These are phyloP conservation scores for Phengaris arion DNA, from an alignment of 2,888 invertebrate genomes.

Conservation along the genomic window DNA sequence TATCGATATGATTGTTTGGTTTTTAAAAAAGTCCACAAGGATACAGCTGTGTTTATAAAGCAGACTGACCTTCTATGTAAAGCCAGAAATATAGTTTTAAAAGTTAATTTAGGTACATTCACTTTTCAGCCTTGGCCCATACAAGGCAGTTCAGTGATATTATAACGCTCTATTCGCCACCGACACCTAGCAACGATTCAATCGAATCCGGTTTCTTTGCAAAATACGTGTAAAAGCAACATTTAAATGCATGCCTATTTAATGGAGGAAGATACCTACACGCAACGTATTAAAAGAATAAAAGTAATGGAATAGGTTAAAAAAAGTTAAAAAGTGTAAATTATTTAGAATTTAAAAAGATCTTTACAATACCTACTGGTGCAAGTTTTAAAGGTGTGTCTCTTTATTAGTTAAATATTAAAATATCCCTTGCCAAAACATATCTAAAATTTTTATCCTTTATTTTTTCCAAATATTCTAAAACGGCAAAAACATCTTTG, in stretches of 20 bases:
- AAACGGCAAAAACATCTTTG: constrained; percentile 16
- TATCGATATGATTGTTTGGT: too few species aligned
- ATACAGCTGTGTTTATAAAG: neutral
- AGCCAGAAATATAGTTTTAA: constrained; percentile 6
- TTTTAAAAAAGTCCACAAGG: neutral
- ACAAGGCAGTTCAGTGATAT: constrained; percentile 75
- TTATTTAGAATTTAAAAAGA: too few species aligned
- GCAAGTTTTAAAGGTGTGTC: neutral
- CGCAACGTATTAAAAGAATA: neutral
- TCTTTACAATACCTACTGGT: neutral
- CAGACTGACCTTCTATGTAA: neutral
- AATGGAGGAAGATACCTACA: neutral
- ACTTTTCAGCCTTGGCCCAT: constrained; percentile 72
- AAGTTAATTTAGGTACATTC: constrained; percentile 59
- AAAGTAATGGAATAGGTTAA: neutral
- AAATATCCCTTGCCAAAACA: neutral
- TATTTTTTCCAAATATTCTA: constrained; percentile 8
- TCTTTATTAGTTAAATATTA: neutral
- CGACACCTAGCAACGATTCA: constrained; percentile 61
- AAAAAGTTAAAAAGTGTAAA: too few species aligned
- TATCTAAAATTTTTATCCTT: neutral
- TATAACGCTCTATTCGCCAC: constrained; percentile 66
- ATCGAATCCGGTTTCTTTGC: constrained; percentile 51
- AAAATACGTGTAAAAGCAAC: constrained; percentile 38
- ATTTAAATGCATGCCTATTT: constrained; percentile 33